phyloP scores from a whole-genome alignment of 2,797 vertebrate genomes.

The Sebastes itinus region DNA sequence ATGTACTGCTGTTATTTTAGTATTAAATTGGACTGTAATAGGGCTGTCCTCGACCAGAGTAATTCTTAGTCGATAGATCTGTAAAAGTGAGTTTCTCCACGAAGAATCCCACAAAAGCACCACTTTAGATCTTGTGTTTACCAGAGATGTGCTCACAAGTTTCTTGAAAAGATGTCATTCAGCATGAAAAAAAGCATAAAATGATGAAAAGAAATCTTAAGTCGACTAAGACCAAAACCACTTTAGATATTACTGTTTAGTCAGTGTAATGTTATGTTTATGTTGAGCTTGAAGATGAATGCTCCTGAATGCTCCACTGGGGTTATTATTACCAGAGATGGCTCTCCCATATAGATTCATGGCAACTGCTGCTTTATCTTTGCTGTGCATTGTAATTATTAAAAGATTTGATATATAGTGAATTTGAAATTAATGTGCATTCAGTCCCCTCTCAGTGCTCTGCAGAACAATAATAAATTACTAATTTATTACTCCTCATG shows the following conservation, averaged over 20 bases:
- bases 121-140: too few relatives aligned
- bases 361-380: background rate
- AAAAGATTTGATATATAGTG: background rate
- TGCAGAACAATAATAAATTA: constrained; percentile 52
- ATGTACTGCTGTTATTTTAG: background rate
- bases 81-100: too few relatives aligned
- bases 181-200: too few relatives aligned
- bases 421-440: constrained; percentile 15
- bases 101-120: too few relatives aligned
- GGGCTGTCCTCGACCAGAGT: too few relatives aligned
- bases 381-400: background rate
- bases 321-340: background rate
- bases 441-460: constrained; percentile 14
- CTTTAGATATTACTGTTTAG: background rate
- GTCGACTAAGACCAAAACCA: too few relatives aligned
- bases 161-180: too few relatives aligned
- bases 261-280: background rate
- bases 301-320: background rate
- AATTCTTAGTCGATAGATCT: too few relatives aligned
- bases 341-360: background rate
- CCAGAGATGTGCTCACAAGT: too few relatives aligned
- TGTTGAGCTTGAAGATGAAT: background rate
- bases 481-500: constrained; percentile 37
- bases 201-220: too few relatives aligned
- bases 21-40: background rate